Base-by-base conservation (phyloP, 2,888 invertebrate species). In the Sarcophaga carnaria region DNA sequence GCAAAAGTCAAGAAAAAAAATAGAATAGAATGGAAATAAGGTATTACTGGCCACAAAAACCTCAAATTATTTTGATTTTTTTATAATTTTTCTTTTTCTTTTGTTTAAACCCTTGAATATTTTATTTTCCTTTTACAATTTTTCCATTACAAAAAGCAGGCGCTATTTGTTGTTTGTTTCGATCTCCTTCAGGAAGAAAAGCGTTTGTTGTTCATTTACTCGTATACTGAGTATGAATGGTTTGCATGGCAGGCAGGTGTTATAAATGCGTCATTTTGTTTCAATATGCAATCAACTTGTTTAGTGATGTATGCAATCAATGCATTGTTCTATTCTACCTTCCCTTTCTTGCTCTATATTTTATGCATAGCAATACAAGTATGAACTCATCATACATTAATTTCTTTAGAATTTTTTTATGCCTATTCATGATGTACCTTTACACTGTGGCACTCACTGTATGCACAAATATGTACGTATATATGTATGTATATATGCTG, bases 261-360 rank as follows among this genome's bases (percentile, higher is more conserved):
- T 79, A 79, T 83, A 75, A 79, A 83, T 83, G 83, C 83, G 79
- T 83, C 83, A 83, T 83, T 75, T 83, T 83, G 69, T 60, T 83
- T 76, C 83, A 86, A 86, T 86, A 83, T 86, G 86, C 83, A 86
- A 86, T 86, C 86, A 86, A 76, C 80, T 86, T 86, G 83, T 76
- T 86, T 72, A 80, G 83, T 86, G 86, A 86, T 80, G 86, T 80
- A 76, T 86, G 81, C 79, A 79, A 75, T 83, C 27, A 83, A 83
- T 79, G 79, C 64, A 79, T 79, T 83, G 79, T 83, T 79, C 70
- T 83, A 64, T 59, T 71, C 63, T n/a, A 81, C 62, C 37, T 37
- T 37, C 37, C 10, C 37, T 37, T 37, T 82, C 69, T 49, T 17
- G 20, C 22, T 20, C 49, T 54, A 59, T 27, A 49, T 27, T 54